A percentile compares a stretch with the other conserved stretches of the same genome.
Evolutionary conservation across 2,888 invertebrate species (phyloP).

Genomic region (Apotomis betuletana): DNA sequence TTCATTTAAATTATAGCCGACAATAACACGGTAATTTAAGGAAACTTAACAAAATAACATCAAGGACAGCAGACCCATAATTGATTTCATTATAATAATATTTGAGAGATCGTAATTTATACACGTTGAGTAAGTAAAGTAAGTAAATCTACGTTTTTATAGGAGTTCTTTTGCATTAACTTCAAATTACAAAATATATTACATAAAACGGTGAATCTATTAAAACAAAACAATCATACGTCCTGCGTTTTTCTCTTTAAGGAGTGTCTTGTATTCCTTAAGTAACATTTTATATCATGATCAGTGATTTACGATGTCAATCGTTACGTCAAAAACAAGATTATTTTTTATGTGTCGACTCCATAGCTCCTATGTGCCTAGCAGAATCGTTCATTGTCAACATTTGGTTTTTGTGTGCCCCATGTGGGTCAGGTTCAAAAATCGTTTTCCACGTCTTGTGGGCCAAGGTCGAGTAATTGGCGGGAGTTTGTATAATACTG

Average conservation of each 20-base stretch:
- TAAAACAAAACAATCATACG: too few relatives aligned
- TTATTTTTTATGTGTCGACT: not conserved
- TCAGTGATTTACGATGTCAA: too few relatives aligned
- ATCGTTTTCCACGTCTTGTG: slow-evolving; percentile 12
- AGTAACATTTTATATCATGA: too few relatives aligned
- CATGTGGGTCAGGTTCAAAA: slow-evolving; percentile 39
- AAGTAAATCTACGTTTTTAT: too few relatives aligned
- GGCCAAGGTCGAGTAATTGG: slow-evolving; percentile 32
- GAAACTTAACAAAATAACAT: slow-evolving; percentile 8
- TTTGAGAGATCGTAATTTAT: too few relatives aligned
- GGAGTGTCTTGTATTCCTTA: too few relatives aligned
- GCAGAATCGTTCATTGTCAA: slow-evolving; percentile 14
- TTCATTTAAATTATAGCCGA: not conserved
- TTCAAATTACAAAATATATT: too few relatives aligned
- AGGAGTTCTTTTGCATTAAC: too few relatives aligned
- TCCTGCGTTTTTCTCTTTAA: too few relatives aligned
- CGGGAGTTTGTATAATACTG: not conserved
- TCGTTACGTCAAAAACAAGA: not conserved
- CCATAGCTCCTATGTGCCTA: slow-evolving; percentile 6
- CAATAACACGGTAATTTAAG: slow-evolving; percentile 10
- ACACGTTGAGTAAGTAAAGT: too few relatives aligned
- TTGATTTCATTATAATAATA: not conserved
- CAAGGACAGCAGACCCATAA: slow-evolving; percentile 1
- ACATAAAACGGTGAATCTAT: too few relatives aligned
- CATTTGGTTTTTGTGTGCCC: slow-evolving; percentile 14